Evolutionary conservation across 2,888 invertebrate species (phyloP).

Genomic region (Lingula anatina): DNA sequence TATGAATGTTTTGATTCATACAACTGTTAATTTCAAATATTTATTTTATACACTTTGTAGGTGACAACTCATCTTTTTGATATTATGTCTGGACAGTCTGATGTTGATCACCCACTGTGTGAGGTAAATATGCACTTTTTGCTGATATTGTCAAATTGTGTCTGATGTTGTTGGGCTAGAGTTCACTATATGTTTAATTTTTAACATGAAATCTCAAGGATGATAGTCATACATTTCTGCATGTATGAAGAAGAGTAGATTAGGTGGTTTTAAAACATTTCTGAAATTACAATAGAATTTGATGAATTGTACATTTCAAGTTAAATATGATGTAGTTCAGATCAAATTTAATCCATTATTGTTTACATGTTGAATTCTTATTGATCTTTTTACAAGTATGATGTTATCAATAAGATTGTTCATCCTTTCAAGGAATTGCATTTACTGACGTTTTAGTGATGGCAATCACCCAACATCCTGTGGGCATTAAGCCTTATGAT

Average conservation of each 20-base stretch:
- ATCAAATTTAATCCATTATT: too few relatives aligned
- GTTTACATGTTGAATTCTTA: too few relatives aligned
- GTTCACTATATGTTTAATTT: too few relatives aligned
- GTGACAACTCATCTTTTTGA: slow-evolving; percentile 84
- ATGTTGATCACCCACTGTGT: slow-evolving; percentile 91
- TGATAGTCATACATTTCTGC: neutral
- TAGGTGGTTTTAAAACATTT: neutral
- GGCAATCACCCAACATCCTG: too few relatives aligned
- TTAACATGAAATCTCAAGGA: too few relatives aligned
- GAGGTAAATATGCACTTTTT: slow-evolving; percentile 57
- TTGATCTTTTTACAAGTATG: too few relatives aligned
- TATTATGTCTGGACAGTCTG: slow-evolving; percentile 84
- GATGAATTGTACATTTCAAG: too few relatives aligned
- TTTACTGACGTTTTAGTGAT: too few relatives aligned
- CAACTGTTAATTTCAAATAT: neutral
- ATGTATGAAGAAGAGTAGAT: neutral
- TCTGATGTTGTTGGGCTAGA: neutral
- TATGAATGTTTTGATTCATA: neutral
- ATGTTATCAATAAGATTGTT: too few relatives aligned
- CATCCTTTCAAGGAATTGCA: too few relatives aligned
- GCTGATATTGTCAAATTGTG: slow-evolving; percentile 3
- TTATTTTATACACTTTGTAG: slow-evolving; percentile 42
- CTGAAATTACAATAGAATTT: neutral
- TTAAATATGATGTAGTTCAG: too few relatives aligned
- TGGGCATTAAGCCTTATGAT: too few relatives aligned